Base-by-base conservation (phyloP, 2,797 vertebrate species). In the Molossus molossus region DNA sequence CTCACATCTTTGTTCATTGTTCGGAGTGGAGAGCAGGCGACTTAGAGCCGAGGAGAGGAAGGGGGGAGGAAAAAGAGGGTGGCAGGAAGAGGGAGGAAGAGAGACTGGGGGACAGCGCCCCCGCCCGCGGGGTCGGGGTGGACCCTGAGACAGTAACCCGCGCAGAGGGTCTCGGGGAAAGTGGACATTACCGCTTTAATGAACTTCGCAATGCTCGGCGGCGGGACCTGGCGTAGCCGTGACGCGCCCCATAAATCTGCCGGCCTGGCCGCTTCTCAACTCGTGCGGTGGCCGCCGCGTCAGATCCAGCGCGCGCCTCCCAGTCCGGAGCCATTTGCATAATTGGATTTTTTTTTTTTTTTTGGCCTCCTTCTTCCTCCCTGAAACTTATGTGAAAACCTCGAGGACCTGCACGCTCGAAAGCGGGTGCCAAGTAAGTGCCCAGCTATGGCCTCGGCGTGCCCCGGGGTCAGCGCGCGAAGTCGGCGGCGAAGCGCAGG, bases 171-270 rank as follows among this genome's bases (percentile, higher is more conserved):
- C 97, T 96, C 96, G 96, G 94, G 96, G 97, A 98, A 98, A 98
- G 98, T 98, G 98, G 98, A 98, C 98, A 98, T 99, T 98, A 98
- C 98, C 99, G 99, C 99, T 99, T 99, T 99, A 99, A 99, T 99
- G 99, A 99, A 99, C 99, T 99, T 99, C 99, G 99, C 99, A 99
- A 99, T 99, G 99, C 99, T 99, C 98, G 98, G 98, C 98, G 98
- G 92, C 96, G 90, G 99, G 99, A 99, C 98, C 98, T 98, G 99
- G 99, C 99, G 98, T 99, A 98, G 98, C 98, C 98, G 98, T 99
- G 99, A 99, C 98, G 99, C 99, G 99, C 99, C 98, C 99, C 99
- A 98, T 99, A 99, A 99, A 99, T 99, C 99, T 99, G 98, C 98
- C 99, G 98, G 98, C 98, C 99, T 98, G 98, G 99, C 98, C 98